Conservation (phyloP, 2,113 vertebrate species). For the Chaenocephalus aceratus region DNA sequence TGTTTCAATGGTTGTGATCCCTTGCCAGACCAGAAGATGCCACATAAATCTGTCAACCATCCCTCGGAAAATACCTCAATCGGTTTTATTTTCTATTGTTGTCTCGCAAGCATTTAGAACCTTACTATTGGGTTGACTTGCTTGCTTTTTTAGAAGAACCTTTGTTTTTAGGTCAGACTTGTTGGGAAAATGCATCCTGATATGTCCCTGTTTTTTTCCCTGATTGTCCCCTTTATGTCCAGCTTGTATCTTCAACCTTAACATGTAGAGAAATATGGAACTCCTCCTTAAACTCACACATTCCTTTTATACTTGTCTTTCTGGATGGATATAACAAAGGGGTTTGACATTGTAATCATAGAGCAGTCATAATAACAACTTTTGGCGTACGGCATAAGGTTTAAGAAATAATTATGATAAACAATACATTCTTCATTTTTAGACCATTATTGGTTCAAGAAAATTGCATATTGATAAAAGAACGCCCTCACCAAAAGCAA, state of each 20-base stretch:
- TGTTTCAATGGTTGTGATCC: not conserved
- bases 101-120: not conserved
- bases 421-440: too few species aligned
- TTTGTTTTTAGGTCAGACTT: not conserved
- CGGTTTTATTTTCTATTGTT: not conserved
- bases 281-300: not conserved
- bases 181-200: too few species aligned
- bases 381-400: too few species aligned
- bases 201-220: too few species aligned
- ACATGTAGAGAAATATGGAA: not conserved
- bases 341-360: not conserved
- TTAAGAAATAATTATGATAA: too few species aligned
- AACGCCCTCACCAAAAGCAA: too few species aligned
- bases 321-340: not conserved
- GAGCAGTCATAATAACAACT: too few species aligned
- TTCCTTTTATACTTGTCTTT: not conserved
- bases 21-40: not conserved
- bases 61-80: not conserved
- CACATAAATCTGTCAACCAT: not conserved
- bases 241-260: not conserved
- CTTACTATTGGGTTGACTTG: not conserved
- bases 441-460: too few species aligned
- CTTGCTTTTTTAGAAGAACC: too few species aligned
- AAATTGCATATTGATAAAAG: too few species aligned
- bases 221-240: not conserved